Conservation (phyloP, 2,113 vertebrate species). For the Ardeotis arabs region DNA sequence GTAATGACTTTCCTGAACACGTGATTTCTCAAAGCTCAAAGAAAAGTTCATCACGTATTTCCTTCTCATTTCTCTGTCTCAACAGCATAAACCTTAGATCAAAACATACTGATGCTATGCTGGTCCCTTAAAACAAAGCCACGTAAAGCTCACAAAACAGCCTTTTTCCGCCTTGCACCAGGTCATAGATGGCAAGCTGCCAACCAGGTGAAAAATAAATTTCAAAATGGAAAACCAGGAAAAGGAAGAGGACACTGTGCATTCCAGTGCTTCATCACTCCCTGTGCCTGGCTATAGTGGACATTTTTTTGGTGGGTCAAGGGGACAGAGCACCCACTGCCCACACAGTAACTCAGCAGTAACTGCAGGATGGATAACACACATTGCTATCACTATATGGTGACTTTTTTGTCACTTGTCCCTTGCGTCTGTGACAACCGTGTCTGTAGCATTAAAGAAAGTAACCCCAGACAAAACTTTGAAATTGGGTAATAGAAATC, state of each 20-base stretch:
- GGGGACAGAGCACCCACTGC: neutral
- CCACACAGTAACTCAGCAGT: neutral
- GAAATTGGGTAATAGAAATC: neutral
- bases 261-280: neutral
- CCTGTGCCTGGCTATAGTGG: neutral
- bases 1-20: neutral
- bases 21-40: neutral
- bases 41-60: neutral
- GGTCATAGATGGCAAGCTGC: neutral
- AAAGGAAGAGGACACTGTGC: neutral
- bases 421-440: neutral
- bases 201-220: neutral
- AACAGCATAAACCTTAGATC: neutral
- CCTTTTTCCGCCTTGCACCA: neutral
- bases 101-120: accelerated
- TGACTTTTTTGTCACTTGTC: neutral
- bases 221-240: neutral
- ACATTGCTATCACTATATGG: neutral
- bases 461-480: neutral
- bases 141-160: neutral
- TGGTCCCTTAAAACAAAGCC: neutral
- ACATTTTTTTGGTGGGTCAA: neutral
- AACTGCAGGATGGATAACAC: neutral
- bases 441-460: neutral
- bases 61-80: neutral